phyloP scores from a whole-genome alignment of 1,140 invertebrate species.

The Cyclargus thomasi region DNA sequence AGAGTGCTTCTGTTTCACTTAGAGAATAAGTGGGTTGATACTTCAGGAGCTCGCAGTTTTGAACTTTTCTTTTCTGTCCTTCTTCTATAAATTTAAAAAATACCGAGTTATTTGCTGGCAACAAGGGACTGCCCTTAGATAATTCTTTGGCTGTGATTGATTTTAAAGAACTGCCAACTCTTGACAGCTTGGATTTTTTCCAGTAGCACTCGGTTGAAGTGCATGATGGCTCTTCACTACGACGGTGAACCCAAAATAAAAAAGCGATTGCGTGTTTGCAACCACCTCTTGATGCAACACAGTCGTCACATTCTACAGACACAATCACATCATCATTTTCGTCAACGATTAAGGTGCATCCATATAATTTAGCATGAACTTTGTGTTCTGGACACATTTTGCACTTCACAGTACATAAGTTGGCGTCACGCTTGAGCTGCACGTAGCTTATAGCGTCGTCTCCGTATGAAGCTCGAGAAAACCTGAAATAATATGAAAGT shows the following conservation, averaged over 20 bases:
- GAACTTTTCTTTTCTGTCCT: constrained; percentile 30
- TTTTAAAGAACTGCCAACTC: constrained; percentile 22
- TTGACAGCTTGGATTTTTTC: constrained; percentile 33
- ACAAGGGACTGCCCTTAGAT: background rate
- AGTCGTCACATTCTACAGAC: background rate
- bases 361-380: constrained; percentile 34
- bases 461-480: constrained; percentile 24
- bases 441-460: constrained; percentile 27
- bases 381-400: constrained; percentile 54
- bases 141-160: constrained; percentile 3
- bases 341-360: background rate
- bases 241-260: constrained; percentile 53
- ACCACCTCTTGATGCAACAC: background rate
- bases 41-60: constrained; percentile 27
- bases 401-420: constrained; percentile 23
- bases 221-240: constrained; percentile 54
- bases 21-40: constrained; percentile 22
- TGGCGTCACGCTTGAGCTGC: constrained; percentile 23
- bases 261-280: constrained; percentile 39
- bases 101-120: background rate
- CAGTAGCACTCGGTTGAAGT: constrained; percentile 53
- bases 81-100: background rate
- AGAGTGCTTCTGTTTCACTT: constrained; percentile 13
- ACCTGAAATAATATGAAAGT: constrained; percentile 27
- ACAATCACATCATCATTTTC: background rate